phyloP scores from a whole-genome alignment of 1,140 invertebrate genomes.

The Agraylea sexmaculata region DNA sequence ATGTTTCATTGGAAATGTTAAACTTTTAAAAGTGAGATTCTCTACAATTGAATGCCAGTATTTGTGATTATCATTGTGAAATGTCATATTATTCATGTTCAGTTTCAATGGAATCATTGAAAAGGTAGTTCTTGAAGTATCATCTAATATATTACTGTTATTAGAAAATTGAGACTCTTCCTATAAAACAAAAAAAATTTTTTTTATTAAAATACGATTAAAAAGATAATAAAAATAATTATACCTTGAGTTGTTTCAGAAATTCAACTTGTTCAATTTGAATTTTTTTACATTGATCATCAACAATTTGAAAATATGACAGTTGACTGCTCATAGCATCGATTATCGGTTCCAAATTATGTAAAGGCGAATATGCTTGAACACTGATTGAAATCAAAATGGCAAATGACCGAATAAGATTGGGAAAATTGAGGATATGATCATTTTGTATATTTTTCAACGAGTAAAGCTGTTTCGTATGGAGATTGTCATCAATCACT shows the following conservation, averaged over 20 bases:
- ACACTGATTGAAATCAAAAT: conserved; percentile 8
- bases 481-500: too few relatives aligned
- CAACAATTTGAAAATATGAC: conserved; percentile 5
- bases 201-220: neutral
- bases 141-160: too few relatives aligned
- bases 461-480: conserved; percentile 9
- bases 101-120: too few relatives aligned
- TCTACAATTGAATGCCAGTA: too few relatives aligned
- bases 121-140: too few relatives aligned
- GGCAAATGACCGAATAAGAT: conserved; percentile 14
- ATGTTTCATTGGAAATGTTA: too few relatives aligned
- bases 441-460: conserved; percentile 10
- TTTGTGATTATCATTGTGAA: too few relatives aligned
- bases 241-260: conserved; percentile 14
- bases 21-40: too few relatives aligned
- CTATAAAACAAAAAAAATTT: too few relatives aligned
- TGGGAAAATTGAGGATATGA: conserved; percentile 16
- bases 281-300: conserved; percentile 10
- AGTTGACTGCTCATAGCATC: conserved; percentile 6
- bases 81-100: too few relatives aligned
- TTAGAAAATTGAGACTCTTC: too few relatives aligned
- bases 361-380: conserved; percentile 3
- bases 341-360: neutral
- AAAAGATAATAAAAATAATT: too few relatives aligned
- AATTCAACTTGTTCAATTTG: conserved; percentile 9